Evolutionary conservation across 2,113 vertebrate species (phyloP).

Genomic region (Apodemus speciosus): DNA sequence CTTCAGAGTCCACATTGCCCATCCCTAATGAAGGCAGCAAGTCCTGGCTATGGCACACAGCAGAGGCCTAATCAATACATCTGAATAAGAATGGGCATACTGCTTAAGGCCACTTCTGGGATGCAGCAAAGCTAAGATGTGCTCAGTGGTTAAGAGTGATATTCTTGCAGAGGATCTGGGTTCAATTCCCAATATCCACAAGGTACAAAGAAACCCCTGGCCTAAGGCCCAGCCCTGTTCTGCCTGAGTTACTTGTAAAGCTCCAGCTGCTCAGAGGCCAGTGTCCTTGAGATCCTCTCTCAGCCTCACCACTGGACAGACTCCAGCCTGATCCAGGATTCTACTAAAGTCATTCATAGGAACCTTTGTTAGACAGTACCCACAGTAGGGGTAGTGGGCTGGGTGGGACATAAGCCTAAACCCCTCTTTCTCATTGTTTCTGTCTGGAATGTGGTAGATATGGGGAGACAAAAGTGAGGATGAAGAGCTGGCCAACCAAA

Average conservation of each 20-base stretch:
- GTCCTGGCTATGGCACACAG: not conserved
- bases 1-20: not conserved
- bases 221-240: not conserved
- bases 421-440: not conserved
- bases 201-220: not conserved
- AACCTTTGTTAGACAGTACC: no score
- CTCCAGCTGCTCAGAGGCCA: not conserved
- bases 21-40: not conserved
- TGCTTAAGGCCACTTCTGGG: fast-evolving
- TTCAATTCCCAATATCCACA: not conserved
- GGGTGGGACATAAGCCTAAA: not conserved
- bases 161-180: not conserved
- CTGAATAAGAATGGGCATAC: not conserved
- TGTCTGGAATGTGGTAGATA: not conserved
- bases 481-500: not conserved
- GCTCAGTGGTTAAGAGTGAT: not conserved
- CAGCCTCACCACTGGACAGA: not conserved
- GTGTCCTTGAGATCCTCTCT: not conserved
- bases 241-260: not conserved
- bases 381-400: fast-evolving
- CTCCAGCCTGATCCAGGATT: not conserved
- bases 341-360: fast-evolving
- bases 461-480: not conserved
- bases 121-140: not conserved
- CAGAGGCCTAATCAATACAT: not conserved